Evolutionary conservation across 2,888 invertebrate species (phyloP), one percentile per base, ranked within the genome.

Genomic region (Incurvaria masculella): DNA sequence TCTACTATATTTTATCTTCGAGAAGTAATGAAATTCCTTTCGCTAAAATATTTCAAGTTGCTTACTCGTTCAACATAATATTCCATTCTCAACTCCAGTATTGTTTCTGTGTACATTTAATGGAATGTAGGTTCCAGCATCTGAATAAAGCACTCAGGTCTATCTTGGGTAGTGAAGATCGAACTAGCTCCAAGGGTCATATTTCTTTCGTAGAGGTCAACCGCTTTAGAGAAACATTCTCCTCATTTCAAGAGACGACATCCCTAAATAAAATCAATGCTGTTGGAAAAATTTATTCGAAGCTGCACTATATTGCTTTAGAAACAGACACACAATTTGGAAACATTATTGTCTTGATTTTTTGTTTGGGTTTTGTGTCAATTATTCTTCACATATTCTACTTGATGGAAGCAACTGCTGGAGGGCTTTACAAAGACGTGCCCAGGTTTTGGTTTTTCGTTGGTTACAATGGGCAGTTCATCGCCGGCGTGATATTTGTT

Each of bases 341-440:
- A 2, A 49, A 63, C 2, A 55, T 63, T 4, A 38, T 71, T 16
- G 52, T 62, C 3, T 40, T 64, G n/a, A 68, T 62, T 0, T 57
- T 67, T 54, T 39, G 62, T 1, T 39, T 62, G 10, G 61, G 58
- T 40, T 52, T 67, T 0, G 51, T 60, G 11, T 57, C 59, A 14
- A 60, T 68, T 8, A 58, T 68, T 21, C 49, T 72, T 40, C 65
- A 71, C 48, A 56, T 67, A 50, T 72, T 69, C 53, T 72, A 72
- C 52, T 66, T 73, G 38, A 69, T 73, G 72, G 73, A 72, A 52
- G 73, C 70, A 4, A 71, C 69, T 0, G 69, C 70, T 1, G 59
- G 64, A 0, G 67, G 71, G 0, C 55, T 72, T 45, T 69, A 68
- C 26, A 62, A 64, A 8, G 66, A 72, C 44, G 42, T 61, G 10